phyloP scores from a whole-genome alignment of 2,797 vertebrate species.

The Eutrigla gurnardus region DNA sequence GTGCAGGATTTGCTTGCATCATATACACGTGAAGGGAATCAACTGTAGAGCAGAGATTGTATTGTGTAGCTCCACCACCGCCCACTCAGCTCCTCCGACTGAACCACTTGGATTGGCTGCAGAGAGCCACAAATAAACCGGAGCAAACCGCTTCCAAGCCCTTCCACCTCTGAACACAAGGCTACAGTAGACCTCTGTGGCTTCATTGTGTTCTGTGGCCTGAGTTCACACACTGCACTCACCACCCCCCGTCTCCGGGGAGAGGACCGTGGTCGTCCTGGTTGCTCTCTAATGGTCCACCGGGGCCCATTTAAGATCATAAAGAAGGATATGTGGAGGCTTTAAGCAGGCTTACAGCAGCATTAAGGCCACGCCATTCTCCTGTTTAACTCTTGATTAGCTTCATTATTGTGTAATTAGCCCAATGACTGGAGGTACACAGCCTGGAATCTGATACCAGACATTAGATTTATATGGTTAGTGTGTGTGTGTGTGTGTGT shows the following conservation, averaged over 20 bases:
- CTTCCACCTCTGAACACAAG: constrained; percentile 20
- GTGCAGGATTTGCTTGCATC: constrained; percentile 17
- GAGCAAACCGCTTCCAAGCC: constrained; percentile 47
- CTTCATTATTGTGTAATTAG: constrained; percentile 76
- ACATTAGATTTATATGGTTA: constrained; percentile 27
- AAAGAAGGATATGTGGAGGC: constrained; percentile 69
- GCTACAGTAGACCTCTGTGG: constrained; percentile 14
- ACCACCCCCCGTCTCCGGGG: constrained; percentile 32
- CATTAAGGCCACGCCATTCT: constrained; percentile 59
- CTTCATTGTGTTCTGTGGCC: not conserved
- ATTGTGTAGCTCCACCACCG: not conserved
- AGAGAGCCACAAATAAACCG: constrained; percentile 29
- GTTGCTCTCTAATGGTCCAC: constrained; percentile 70
- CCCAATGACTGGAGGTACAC: constrained; percentile 35
- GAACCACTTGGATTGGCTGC: not conserved
- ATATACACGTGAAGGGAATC: not conserved
- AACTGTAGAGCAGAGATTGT: not conserved
- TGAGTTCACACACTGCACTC: not conserved
- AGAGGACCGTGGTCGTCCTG: constrained; percentile 60
- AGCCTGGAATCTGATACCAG: constrained; percentile 56
- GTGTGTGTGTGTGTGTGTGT: not conserved
- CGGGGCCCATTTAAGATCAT: constrained; percentile 77
- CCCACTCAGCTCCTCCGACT: not conserved
- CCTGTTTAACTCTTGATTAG: constrained; percentile 70
- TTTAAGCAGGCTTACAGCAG: constrained; percentile 70